Evolutionary conservation across 2,888 invertebrate species (phyloP).

Genomic region (Trichogramma evanescens): DNA sequence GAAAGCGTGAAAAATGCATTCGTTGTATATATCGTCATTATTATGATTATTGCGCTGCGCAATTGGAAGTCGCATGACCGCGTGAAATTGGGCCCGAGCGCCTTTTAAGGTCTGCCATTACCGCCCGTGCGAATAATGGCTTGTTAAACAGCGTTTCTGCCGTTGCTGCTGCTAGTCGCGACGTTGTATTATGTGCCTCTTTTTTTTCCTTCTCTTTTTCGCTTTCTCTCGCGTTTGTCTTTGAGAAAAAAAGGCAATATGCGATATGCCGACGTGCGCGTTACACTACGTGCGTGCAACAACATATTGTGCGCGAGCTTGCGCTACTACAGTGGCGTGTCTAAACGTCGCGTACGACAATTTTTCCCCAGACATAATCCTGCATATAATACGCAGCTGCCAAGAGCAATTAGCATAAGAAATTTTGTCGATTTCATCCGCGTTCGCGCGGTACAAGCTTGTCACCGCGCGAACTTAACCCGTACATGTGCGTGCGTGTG

Average conservation of each 20-base stretch:
- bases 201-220: background rate
- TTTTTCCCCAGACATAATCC: background rate
- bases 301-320: background rate
- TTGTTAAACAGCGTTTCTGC: background rate
- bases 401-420: background rate
- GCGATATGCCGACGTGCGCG: background rate
- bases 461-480: conserved; percentile 22
- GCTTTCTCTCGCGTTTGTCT: background rate
- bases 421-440: background rate
- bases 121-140: conserved; percentile 4
- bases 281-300: conserved; percentile 12
- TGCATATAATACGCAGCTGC: conserved; percentile 1
- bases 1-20: background rate
- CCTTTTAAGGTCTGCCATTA: conserved; percentile 7
- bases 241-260: background rate
- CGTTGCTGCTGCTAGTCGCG: too few species aligned
- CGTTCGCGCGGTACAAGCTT: conserved; percentile 3
- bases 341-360: conserved; percentile 6
- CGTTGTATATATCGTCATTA: too few species aligned
- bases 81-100: conserved; percentile 4
- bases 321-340: conserved; percentile 14
- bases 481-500: too few species aligned
- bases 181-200: background rate
- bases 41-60: background rate
- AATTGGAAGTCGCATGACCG: background rate